A percentile compares a stretch with the other conserved stretches of the same genome.
Evolutionary conservation across 2,797 vertebrate species (phyloP).

Genomic region (Rhinichthys osculus): DNA sequence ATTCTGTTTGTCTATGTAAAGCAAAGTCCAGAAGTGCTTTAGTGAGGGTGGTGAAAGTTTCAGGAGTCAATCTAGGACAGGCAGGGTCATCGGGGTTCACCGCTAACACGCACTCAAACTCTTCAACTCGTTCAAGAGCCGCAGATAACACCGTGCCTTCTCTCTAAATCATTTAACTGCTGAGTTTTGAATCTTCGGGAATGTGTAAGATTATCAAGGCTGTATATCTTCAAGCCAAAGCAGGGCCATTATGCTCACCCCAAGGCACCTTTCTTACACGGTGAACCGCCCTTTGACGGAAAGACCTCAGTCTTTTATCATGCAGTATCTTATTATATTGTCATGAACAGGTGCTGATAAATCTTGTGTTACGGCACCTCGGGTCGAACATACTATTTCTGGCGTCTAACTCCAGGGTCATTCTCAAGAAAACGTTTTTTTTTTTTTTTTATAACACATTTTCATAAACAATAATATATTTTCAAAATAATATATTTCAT

Average conservation of each 20-base stretch:
- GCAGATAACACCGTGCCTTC: slow-evolving; percentile 32
- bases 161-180: slow-evolving; percentile 52
- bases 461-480: no score
- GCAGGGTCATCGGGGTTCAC: slow-evolving; percentile 36
- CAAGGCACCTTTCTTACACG: slow-evolving; percentile 6
- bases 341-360: slow-evolving; percentile 20
- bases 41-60: slow-evolving; percentile 54
- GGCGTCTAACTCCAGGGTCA: background rate
- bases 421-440: background rate
- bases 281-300: background rate
- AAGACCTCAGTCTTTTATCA: slow-evolving; percentile 1
- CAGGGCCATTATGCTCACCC: slow-evolving; percentile 20
- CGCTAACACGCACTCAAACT: slow-evolving; percentile 23
- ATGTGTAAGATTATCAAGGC: slow-evolving; percentile 31
- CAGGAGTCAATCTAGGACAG: slow-evolving; percentile 54
- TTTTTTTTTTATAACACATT: background rate
- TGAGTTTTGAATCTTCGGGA: background rate
- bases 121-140: slow-evolving; percentile 38
- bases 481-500: no score
- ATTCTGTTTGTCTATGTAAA: slow-evolving; percentile 48
- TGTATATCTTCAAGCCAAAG: background rate
- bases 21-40: slow-evolving; percentile 60
- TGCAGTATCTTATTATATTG: slow-evolving; percentile 10
- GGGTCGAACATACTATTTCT: background rate
- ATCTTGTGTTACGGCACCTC: background rate